phyloP scores from a whole-genome alignment of 1,140 invertebrate species.

The Drosophila tropicalis region DNA sequence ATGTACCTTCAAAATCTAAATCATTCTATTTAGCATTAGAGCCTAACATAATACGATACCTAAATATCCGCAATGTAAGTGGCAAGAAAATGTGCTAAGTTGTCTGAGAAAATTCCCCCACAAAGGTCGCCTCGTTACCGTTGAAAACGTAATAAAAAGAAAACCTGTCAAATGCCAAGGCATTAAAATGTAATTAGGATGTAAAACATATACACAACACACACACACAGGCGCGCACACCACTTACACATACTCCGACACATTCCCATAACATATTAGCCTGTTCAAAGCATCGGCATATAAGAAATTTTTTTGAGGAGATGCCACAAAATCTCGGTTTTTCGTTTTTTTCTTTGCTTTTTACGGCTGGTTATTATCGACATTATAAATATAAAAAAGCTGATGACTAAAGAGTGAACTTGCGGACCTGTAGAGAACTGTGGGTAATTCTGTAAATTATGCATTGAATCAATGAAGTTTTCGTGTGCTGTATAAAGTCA shows the following conservation, averaged over 20 bases:
- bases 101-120: neutral
- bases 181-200: slow-evolving; percentile 67
- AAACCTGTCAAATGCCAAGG: slow-evolving; percentile 41
- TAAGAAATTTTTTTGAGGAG: neutral
- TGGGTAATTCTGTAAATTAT: slow-evolving; percentile 1
- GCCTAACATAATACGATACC: neutral
- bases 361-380: slow-evolving; percentile 4
- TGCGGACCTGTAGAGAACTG: neutral
- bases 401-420: neutral
- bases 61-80: slow-evolving; percentile 7
- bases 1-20: neutral
- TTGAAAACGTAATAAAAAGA: slow-evolving; percentile 14
- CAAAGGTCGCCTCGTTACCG: slow-evolving; percentile 3
- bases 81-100: slow-evolving; percentile 6
- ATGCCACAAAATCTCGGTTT: neutral
- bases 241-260: slow-evolving; percentile 5
- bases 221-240: neutral
- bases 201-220: slow-evolving; percentile 25
- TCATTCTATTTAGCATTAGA: neutral
- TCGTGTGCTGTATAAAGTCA: neutral
- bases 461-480: neutral
- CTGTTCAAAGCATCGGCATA: neutral
- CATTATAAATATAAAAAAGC: slow-evolving; percentile 5
- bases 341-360: neutral
- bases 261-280: slow-evolving; percentile 11